Evolutionary conservation across 2,113 vertebrate genomes (phyloP).

Genomic region (Myotis davidii): DNA sequence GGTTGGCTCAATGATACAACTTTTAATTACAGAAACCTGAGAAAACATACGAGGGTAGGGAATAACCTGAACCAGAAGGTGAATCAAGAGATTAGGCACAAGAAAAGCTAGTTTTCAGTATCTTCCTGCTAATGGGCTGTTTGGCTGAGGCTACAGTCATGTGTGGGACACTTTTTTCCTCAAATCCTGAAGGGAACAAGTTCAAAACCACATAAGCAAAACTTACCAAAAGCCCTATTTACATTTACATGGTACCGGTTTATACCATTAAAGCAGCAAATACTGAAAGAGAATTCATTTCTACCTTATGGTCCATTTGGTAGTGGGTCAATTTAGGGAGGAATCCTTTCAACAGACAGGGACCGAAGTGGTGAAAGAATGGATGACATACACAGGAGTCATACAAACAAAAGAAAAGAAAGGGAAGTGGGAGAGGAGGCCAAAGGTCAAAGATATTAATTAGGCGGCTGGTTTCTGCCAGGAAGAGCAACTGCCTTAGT

Average conservation of each 20-base stretch:
- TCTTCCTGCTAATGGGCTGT: neutral
- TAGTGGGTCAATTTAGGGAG: neutral
- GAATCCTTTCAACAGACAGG: neutral
- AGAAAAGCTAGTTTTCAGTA: neutral
- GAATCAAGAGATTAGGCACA: neutral
- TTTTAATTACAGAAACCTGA: neutral
- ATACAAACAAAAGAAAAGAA: neutral
- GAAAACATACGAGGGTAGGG: neutral
- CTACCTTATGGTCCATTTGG: neutral
- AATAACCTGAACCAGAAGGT: neutral
- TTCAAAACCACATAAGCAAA: neutral
- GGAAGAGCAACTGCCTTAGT: neutral
- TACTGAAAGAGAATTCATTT: neutral
- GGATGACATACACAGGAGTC: neutral
- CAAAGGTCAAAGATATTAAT: neutral
- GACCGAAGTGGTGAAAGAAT: neutral
- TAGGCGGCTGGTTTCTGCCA: neutral
- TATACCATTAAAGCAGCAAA: neutral
- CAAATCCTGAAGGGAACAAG: constrained; percentile 50
- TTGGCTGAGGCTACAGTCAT: neutral
- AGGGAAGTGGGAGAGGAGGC: neutral
- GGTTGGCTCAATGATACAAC: neutral
- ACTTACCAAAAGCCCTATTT: neutral
- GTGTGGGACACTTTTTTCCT: neutral
- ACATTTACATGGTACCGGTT: neutral